A percentile compares a stretch with the other conserved stretches of the same genome.
phyloP scores from a whole-genome alignment of 2,888 invertebrate genomes.

The Oithona nana region DNA sequence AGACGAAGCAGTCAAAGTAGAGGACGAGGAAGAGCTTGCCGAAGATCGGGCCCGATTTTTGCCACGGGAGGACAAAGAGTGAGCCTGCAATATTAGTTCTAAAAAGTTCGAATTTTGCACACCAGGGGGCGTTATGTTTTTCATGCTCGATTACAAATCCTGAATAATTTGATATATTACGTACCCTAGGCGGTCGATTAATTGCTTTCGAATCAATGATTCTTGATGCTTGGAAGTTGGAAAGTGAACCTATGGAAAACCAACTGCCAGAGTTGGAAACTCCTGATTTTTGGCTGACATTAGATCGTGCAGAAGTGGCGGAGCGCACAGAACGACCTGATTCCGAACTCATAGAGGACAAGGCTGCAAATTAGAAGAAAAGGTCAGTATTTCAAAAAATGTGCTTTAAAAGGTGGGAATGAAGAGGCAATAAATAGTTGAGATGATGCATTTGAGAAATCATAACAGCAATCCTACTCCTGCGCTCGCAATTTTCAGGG shows the following conservation, averaged over 20 bases:
- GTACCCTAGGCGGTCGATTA: not conserved
- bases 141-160: no score
- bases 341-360: slow-evolving; percentile 4
- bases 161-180: not conserved
- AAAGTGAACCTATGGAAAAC: slow-evolving; percentile 15
- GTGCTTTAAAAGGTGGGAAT: no score
- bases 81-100: not conserved
- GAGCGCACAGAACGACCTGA: slow-evolving; percentile 3
- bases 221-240: slow-evolving; percentile 4
- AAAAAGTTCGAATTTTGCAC: no score
- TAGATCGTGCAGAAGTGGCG: not conserved
- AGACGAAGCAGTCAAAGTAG: not conserved
- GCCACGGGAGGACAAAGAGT: not conserved
- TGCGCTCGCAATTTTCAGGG: no score
- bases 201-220: not conserved
- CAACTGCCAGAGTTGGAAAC: not conserved
- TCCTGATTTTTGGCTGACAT: not conserved
- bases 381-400: not conserved
- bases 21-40: not conserved
- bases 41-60: not conserved
- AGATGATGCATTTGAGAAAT: no score
- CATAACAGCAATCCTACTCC: no score
- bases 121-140: no score
- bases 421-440: no score
- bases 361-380: not conserved